Base-by-base conservation (phyloP, 1,140 invertebrate species). In the Pseudoatta argentina region DNA sequence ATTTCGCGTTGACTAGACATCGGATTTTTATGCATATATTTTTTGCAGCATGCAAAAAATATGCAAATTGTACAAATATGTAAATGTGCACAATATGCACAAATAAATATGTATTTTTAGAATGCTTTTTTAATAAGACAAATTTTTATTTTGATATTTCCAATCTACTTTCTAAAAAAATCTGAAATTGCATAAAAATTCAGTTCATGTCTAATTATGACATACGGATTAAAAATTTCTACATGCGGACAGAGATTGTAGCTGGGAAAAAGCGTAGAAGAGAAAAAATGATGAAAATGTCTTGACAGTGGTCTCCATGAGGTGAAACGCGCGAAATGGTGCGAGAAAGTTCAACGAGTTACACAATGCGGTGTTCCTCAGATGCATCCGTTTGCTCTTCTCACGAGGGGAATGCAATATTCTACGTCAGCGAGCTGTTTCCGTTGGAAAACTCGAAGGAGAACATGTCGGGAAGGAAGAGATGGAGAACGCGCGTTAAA, bases 321-420 rank as follows among this genome's bases (percentile, higher is more conserved):
- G 24, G 4, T 72, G 16, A 72, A 72, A 72, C 21, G 16, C 14
- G 27, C 21, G 57, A 30, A 63, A 63, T 51, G 59, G 18, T 57
- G 39, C 2, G 16, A 1, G 44, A 4, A 63, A 48, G 59, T 63
- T 63, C 75, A 64, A n/a, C 21, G 59, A 64, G 24, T 64, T 78
- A 51, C 39, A 44, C 59, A 18, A 3, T 10, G 7, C 44, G 59
- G 55, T 27, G 44, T 51, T 53, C 6, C 24, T 72, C 44, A n/a
- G 30, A 21, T 59, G 55, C 75, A 51, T 48, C 59, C 24, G 16
- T 34, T 44, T 10, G 39, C 39, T 16, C 24, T 51, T 48, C 39
- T 27, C 75, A 7, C 24, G 5, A 27, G 44, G 18, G 44, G 21
- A 78, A 64, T 63, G 75, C 39, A 78, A 78, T 78, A 78, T 64